Evolutionary conservation across 35 echinoderm and acorn worm genomes (phyloP), one percentile per base, ranked within the genome.

Genomic region (Chiridota heheva): DNA sequence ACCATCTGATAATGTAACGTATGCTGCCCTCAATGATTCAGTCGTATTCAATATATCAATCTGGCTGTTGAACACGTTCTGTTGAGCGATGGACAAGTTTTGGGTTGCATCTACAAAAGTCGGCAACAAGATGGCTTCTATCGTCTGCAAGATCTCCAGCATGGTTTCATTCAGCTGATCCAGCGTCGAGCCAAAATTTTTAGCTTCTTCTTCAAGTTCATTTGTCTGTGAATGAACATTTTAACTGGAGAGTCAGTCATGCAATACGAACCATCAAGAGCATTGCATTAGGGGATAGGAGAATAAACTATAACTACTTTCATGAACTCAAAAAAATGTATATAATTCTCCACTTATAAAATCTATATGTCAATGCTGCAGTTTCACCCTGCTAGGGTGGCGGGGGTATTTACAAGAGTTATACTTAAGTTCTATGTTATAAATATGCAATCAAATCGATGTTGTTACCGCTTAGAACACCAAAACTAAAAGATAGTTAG

Each of bases 1-100:
- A 95, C 91, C 91, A 80, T 82, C 80, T 56, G 72, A 65, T 40
- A 89, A 69, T 61, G 60, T 48, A 20, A 44, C 35, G 60, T 85
- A 80, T 20, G 91, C 73, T 42, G 40, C 22, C 31, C 42, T 67
- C n/a, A 95, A 44, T 10, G 70, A 66, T 24, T 38, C 15, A 12
- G 82, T 47, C 0, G 67, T 67, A 44, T 59, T 36, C 1, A 28
- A 74, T 13, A 95, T 81, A 18, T 80, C 60, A 8, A 53, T 51
- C 51, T 95, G 56, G 17, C 58, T 45, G 13, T 18, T 17, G 7
- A 33, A 25, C 15, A 78, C 64, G 36, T 49, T 71, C 26, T 36
- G 42, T 48, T 84, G 61, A 10, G 86, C 67, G 42, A 37, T n/a
- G 43, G 57, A 37, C 22, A 51, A 47, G 44, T 74, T 53, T 0